Percentiles rank a stretch among this genome's conserved stretches.
These are phyloP conservation scores for Leptothorax acervorum DNA, from an alignment of 2,888 invertebrate species.

Conservation along the genomic window DNA sequence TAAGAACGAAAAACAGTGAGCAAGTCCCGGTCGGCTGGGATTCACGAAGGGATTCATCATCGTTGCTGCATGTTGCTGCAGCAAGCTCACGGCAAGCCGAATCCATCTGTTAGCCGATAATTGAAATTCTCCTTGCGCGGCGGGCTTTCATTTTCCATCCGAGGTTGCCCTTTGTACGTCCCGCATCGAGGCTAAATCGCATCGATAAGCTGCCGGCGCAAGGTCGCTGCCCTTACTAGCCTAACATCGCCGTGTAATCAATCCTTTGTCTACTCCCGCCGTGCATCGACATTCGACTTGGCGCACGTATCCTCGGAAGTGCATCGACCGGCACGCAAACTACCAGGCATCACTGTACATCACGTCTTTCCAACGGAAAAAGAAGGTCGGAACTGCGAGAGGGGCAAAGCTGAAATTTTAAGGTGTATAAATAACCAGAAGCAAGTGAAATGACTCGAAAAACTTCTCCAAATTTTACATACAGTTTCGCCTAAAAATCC, in stretches of 20 bases:
- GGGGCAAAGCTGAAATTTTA: not conserved
- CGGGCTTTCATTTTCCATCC: slow-evolving; percentile 51
- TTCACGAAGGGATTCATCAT: slow-evolving; percentile 44
- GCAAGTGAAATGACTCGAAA: not conserved
- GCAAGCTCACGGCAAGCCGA: slow-evolving; percentile 17
- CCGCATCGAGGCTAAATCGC: slow-evolving; percentile 45
- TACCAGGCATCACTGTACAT: not conserved
- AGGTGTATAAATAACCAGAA: not conserved
- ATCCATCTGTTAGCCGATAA: slow-evolving; percentile 57
- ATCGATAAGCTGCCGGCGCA: slow-evolving; percentile 51
- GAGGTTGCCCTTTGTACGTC: slow-evolving; percentile 46
- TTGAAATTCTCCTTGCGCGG: slow-evolving; percentile 57
- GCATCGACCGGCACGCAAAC: slow-evolving; percentile 44
- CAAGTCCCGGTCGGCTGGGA: not conserved
- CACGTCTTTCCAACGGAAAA: not conserved
- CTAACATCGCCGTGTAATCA: slow-evolving; percentile 47
- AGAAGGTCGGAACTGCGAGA: not conserved
- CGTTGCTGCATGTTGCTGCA: not conserved
- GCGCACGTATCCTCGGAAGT: slow-evolving; percentile 38
- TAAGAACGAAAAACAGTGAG: slow-evolving; percentile 36
- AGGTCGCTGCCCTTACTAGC: slow-evolving; percentile 54
- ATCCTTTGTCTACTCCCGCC: slow-evolving; percentile 46
- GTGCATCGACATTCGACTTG: slow-evolving; percentile 53
- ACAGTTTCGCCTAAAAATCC: not conserved
- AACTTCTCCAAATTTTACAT: not conserved